Percentiles rank a stretch among this genome's conserved stretches.
Evolutionary conservation across 35 echinoderm and acorn worm genomes (phyloP).

Genomic region (Lytechinus pictus): DNA sequence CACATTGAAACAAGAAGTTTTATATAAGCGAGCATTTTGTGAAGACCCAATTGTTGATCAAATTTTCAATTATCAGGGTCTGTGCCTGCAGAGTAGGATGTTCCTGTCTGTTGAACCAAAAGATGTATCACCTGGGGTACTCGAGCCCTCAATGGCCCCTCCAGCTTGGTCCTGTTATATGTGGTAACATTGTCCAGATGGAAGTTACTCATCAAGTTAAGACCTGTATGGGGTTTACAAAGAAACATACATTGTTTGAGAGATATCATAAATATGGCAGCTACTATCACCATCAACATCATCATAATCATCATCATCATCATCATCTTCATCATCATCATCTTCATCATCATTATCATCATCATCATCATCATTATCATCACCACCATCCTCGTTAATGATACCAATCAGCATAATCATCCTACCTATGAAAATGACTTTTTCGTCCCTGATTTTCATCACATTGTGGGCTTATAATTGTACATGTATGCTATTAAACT

Average conservation of each 20-base stretch:
- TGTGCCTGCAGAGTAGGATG: too few relatives aligned
- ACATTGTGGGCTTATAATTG: not conserved
- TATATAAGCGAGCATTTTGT: too few relatives aligned
- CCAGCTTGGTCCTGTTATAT: constrained; percentile 82
- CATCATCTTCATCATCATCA: not conserved
- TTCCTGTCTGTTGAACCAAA: too few relatives aligned
- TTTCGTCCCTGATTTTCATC: not conserved
- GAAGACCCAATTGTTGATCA: too few relatives aligned
- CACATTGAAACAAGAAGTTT: too few relatives aligned
- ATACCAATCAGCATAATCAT: not conserved
- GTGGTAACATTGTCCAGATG: constrained; percentile 93
- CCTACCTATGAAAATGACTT: not conserved
- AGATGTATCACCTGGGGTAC: not conserved
- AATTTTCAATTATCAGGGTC: too few relatives aligned
- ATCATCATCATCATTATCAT: not conserved
- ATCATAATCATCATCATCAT: not conserved
- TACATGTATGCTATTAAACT: not conserved
- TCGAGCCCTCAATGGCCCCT: constrained; percentile 82
- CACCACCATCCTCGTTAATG: not conserved
- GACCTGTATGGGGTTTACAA: constrained; percentile 52
- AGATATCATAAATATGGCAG: too few relatives aligned
- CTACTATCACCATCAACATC: not conserved
- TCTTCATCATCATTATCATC: not conserved
- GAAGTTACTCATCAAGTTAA: constrained; percentile 97
- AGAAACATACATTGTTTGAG: not conserved